Conservation (phyloP, 2,888 invertebrate genomes). For the Tolmerus cingulatus region DNA sequence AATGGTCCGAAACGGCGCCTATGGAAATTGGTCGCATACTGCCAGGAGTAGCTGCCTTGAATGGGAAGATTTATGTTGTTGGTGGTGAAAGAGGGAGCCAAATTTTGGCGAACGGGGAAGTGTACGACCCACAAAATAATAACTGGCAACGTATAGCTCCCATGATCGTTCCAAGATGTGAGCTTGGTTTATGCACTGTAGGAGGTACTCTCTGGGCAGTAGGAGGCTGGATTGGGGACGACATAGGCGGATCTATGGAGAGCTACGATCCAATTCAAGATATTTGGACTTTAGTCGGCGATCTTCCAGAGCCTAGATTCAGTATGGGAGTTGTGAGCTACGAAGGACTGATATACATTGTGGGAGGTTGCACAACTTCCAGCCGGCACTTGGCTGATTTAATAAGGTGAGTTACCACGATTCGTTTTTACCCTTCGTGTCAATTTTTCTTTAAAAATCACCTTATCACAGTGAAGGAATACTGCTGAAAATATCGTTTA, state of each 20-base stretch:
- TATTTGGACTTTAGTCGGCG: constrained; percentile 79
- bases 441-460: neutral
- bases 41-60: constrained; percentile 84
- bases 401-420: constrained; percentile 60
- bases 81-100: constrained; percentile 92
- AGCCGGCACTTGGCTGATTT: constrained; percentile 82
- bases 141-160: constrained; percentile 71
- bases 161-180: constrained; percentile 87
- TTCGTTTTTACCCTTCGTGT: neutral
- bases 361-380: constrained; percentile 87
- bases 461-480: too few species aligned
- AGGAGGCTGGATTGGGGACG: constrained; percentile 93
- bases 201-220: constrained; percentile 85
- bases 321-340: constrained; percentile 89
- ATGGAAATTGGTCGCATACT: constrained; percentile 87
- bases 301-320: constrained; percentile 84
- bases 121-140: constrained; percentile 76
- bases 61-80: constrained; percentile 87
- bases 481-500: too few species aligned
- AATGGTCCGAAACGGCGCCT: constrained; percentile 82
- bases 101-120: constrained; percentile 87
- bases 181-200: constrained; percentile 86
- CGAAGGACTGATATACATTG: constrained; percentile 77
- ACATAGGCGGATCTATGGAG: constrained; percentile 89
- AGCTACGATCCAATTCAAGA: constrained; percentile 82